Evolutionary conservation across 92 coral and sea anemone species (phyloP).

Genomic region (Scolanthus callimorphus): DNA sequence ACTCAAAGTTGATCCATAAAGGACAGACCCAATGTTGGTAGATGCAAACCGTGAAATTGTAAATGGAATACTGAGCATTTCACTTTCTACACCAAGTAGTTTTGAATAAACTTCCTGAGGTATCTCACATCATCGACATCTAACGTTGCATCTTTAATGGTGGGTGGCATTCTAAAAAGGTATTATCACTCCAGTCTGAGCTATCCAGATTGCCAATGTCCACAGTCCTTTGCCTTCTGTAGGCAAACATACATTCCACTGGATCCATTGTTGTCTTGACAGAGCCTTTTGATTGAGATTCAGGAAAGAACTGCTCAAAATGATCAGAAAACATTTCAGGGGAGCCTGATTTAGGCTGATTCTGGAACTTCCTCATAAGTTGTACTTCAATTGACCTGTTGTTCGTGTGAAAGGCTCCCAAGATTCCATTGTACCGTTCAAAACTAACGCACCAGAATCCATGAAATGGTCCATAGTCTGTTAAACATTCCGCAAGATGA

Average conservation of each 20-base stretch:
- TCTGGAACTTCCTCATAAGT: too few relatives aligned
- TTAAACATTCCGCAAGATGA: too few relatives aligned
- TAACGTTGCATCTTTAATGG: slow-evolving; percentile 39
- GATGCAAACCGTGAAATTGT: too few relatives aligned
- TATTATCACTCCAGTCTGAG: slow-evolving; percentile 44
- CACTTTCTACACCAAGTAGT: slow-evolving; percentile 27
- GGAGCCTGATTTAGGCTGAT: slow-evolving; percentile 22
- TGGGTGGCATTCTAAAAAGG: too few relatives aligned
- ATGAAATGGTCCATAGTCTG: too few relatives aligned
- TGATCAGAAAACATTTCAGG: slow-evolving; percentile 30
- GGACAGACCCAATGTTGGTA: too few relatives aligned
- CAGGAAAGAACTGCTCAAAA: too few relatives aligned
- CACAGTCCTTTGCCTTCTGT: slow-evolving; percentile 5
- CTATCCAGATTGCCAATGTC: slow-evolving; percentile 6
- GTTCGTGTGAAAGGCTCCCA: too few relatives aligned
- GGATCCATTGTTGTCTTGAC: slow-evolving; percentile 35
- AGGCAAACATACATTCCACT: slow-evolving; percentile 8
- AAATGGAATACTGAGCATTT: slow-evolving; percentile 31
- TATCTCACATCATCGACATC: slow-evolving; percentile 38
- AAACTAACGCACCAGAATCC: too few relatives aligned
- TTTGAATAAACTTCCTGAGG: slow-evolving; percentile 30
- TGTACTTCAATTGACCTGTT: too few relatives aligned
- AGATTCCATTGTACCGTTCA: too few relatives aligned
- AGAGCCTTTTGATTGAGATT: slow-evolving; percentile 36
- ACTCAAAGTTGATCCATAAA: too few relatives aligned